Evolutionary conservation across 2,113 vertebrate species (phyloP), one percentile per base, ranked within the genome.

Genomic region (Anas platyrhynchos): DNA sequence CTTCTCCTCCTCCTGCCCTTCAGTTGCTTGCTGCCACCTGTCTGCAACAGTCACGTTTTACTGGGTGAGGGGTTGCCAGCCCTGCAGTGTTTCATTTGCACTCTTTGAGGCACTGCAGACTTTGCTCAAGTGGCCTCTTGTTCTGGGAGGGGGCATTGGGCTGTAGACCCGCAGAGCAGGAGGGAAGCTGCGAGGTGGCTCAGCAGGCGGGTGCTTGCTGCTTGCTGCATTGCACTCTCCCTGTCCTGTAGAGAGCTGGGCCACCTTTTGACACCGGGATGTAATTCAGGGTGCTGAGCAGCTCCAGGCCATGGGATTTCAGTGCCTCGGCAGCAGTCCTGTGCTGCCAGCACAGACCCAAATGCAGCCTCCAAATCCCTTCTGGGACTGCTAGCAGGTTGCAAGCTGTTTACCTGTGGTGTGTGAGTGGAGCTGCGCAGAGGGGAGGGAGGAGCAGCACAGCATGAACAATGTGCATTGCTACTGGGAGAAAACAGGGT

Each of bases 291-390:
- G 29, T 25, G 9, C 22, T 61, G 59, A 13, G 44, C 59, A 59
- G 59, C n/a, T 84, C 61, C 74, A 74, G 75, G n/a, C 23, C 15
- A 17, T 0, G 2, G 34, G 36, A 18, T 48, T 46, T 41, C 75
- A 34, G 54, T 32, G 32, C 65, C 15, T 17, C 1, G 0, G 26
- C 62, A 27, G 38, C 63, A 36, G 16, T 58, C 32, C 78, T 0
- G 0, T 50, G 44, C 31, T 77, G 29, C 58, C 38, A 16, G 3
- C 34, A 20, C 0, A 1, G 54, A 61, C 76, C 46, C 31, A 9
- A 48, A 48, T 21, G 46, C 41, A 83, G 65, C 55, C 48, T 80
- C 44, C 81, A 66, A 7, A 77, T 66, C 76, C 34, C 41, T 91
- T 43, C 16, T 14, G 80, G 43, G 67, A 69, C 63, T 9, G 38